Conservation (phyloP, 1,140 invertebrate genomes). For the Zaprionus kolodkinae region DNA sequence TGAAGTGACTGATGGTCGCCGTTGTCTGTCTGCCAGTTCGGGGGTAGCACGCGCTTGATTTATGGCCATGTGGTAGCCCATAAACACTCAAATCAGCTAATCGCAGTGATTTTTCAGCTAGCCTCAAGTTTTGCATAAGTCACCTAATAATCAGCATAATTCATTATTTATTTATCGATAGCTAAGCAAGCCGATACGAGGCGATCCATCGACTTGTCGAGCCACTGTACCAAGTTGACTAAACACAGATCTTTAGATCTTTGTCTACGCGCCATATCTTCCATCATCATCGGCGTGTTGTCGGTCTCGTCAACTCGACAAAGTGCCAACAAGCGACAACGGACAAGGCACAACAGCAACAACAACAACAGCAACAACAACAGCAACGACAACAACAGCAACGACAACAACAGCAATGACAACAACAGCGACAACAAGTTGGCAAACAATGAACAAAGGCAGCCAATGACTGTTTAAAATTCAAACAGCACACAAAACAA, state of each 20-base stretch:
- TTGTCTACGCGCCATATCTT: slow-evolving; percentile 45
- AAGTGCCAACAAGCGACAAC: slow-evolving; percentile 60
- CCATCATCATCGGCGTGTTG: slow-evolving; percentile 27
- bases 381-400: slow-evolving; percentile 30
- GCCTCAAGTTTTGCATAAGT: slow-evolving; percentile 67
- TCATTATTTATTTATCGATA: slow-evolving; percentile 70
- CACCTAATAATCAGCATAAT: slow-evolving; percentile 78
- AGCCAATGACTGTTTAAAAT: slow-evolving; percentile 82
- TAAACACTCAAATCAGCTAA: slow-evolving; percentile 67
- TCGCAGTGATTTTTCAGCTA: slow-evolving; percentile 69
- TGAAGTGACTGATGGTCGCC: not conserved
- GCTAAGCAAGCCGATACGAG: not conserved
- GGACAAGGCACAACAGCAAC: slow-evolving; percentile 35
- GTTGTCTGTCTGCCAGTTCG: not conserved
- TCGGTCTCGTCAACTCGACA: slow-evolving; percentile 64
- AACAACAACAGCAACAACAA: slow-evolving; percentile 64
- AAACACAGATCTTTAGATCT: slow-evolving; percentile 66
- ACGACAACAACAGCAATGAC: slow-evolving; percentile 63
- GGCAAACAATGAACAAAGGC: slow-evolving; percentile 45
- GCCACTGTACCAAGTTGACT: slow-evolving; percentile 16
- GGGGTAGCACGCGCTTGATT: slow-evolving; percentile 52
- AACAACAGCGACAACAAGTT: slow-evolving; percentile 31
- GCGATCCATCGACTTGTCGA: slow-evolving; percentile 6
- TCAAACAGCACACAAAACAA: slow-evolving; percentile 42
- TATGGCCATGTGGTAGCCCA: slow-evolving; percentile 50